phyloP scores from a whole-genome alignment of 1,140 invertebrate genomes.

The Helicoverpa zea region DNA sequence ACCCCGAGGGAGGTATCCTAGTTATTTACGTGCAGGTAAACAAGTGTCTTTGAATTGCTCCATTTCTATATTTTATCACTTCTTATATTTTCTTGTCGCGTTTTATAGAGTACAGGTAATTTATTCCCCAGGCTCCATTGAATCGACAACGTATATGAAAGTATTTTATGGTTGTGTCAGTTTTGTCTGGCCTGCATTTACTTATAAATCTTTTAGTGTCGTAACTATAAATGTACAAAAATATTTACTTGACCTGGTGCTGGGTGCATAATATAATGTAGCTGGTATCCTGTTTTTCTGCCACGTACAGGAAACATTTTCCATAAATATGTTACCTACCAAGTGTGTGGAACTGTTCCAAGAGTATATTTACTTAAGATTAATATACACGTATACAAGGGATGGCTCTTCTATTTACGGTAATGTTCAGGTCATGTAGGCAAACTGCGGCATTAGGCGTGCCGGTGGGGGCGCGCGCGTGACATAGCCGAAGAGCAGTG shows the following conservation, averaged over 20 bases:
- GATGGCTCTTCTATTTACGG: constrained; percentile 56
- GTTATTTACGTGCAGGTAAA: constrained; percentile 22
- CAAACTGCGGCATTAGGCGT: constrained; percentile 50
- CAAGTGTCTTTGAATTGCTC: constrained; percentile 37
- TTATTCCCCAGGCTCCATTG: constrained; percentile 31
- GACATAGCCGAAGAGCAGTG: constrained; percentile 29
- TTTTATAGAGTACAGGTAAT: constrained; percentile 37
- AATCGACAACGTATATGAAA: constrained; percentile 15
- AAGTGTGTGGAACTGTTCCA: constrained; percentile 41
- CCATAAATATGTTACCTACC: constrained; percentile 10
- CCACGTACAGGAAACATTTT: constrained; percentile 40
- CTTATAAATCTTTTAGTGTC: constrained; percentile 1
- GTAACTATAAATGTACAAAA: constrained; percentile 21
- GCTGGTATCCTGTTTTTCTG: constrained; percentile 27
- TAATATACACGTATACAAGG: constrained; percentile 49
- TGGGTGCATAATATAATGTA: neutral
- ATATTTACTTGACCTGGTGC: neutral
- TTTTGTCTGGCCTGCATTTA: constrained; percentile 1
- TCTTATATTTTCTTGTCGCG: constrained; percentile 37
- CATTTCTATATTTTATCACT: constrained; percentile 42
- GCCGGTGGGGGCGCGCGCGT: constrained; percentile 26
- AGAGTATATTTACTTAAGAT: constrained; percentile 47
- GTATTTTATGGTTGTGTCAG: constrained; percentile 16
- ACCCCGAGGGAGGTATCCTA: constrained; percentile 26
- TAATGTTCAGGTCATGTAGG: constrained; percentile 53